These are phyloP conservation scores for Alaudala cheleensis DNA, from an alignment of 2,113 vertebrate genomes.

Conservation along the genomic window DNA sequence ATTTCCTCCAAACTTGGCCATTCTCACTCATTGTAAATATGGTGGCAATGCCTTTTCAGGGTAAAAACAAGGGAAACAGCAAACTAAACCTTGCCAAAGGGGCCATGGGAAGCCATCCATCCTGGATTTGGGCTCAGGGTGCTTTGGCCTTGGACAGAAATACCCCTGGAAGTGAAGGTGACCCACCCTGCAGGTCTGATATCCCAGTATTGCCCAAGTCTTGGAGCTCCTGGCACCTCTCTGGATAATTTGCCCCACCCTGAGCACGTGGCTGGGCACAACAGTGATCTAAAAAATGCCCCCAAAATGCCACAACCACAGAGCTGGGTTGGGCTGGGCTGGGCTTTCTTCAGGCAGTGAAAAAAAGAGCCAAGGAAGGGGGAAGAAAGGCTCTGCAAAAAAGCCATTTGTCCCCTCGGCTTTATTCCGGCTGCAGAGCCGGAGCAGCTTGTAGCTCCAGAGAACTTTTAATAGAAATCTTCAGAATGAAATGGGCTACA, in stretches of 20 bases:
- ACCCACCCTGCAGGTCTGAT: neutral
- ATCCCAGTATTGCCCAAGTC: neutral
- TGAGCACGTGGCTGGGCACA: fast-evolving
- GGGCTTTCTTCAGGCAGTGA: neutral
- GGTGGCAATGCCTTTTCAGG: neutral
- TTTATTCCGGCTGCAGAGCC: conserved; percentile 60
- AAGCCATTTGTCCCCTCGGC: conserved; percentile 46
- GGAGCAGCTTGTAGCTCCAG: conserved; percentile 72
- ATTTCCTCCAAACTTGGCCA: neutral
- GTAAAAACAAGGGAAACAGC: neutral
- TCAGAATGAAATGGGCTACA: conserved; percentile 79
- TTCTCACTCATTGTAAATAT: neutral
- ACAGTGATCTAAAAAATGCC: fast-evolving
- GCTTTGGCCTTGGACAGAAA: neutral
- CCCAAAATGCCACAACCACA: neutral
- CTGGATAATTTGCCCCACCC: neutral
- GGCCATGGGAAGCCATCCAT: fast-evolving
- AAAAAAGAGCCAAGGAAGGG: neutral
- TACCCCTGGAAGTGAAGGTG: neutral
- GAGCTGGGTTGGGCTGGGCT: neutral
- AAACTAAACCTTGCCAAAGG: neutral
- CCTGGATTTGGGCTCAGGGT: fast-evolving
- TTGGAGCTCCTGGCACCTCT: neutral
- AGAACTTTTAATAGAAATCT: conserved; percentile 84
- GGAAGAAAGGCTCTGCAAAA: neutral